Base-by-base conservation (phyloP, 2,797 vertebrate species). In the Octomys mimax region DNA sequence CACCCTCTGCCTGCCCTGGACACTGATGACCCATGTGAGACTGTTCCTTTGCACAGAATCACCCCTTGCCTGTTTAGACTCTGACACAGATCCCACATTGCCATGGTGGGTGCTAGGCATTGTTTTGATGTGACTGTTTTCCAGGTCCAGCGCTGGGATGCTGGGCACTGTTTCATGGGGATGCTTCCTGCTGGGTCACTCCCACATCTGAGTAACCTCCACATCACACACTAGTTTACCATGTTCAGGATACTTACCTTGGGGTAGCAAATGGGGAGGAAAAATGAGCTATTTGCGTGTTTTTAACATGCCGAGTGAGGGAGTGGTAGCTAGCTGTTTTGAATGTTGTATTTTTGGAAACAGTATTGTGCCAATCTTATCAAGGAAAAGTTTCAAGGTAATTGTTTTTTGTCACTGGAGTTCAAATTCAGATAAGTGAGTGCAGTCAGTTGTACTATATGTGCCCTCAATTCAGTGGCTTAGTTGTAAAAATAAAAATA, bases 381-480 rank as follows among this genome's bases (percentile, higher is more conserved):
- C 5, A 54, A 80, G 64, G 87, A 54, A 71, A 81, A 46, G 42
- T 11, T 87, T 39, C 1, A 22, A 21, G 61, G 3, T 36, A 31
- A 52, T 87, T 71, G 14, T 78, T 80, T 80, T 49, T 93, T 84
- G 70, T 52, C 22, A 54, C 46, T 73, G 87, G 84, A 87, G 46
- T 83, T 36, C 33, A 31, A 68, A 13, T 39, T 91, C 86, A 78
- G 39, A 64, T 31, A 46, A 83, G 18, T 21, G 39, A 87, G 26
- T 42, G n/a, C 28, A 42, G 1, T 77, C 42, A 77, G 26, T 31
- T 31, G 42, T 87, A 22, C 13, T 21, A 1, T 54, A 5, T 36
- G 7, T 62, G 28, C 33, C 12, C 5, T 46, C 5, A 36, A 3
- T 36, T 87, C 62, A 68, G 8, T 81, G 33, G 7, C 83, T 94